Evolutionary conservation across 1,140 invertebrate genomes (phyloP).

Genomic region (Sinella curviseta): DNA sequence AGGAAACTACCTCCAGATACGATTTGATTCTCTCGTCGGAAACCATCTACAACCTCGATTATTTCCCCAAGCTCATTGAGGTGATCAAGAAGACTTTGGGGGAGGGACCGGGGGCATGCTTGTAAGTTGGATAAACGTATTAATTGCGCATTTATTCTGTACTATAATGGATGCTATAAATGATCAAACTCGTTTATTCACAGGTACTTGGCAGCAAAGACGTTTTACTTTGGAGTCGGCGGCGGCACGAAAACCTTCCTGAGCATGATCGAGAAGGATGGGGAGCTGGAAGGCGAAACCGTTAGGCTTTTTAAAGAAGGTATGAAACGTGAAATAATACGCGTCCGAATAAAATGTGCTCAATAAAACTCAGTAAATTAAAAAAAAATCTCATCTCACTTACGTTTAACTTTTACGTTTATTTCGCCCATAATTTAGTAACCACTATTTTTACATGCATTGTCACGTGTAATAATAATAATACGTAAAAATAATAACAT

Average conservation of each 20-base stretch:
- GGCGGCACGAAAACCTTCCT: constrained; percentile 63
- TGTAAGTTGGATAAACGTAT: constrained; percentile 53
- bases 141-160: constrained; percentile 24
- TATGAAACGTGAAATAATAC: background rate
- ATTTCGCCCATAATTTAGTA: no score
- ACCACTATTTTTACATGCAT: background rate
- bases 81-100: constrained; percentile 70
- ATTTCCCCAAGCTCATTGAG: constrained; percentile 72
- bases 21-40: constrained; percentile 85
- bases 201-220: constrained; percentile 77
- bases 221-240: constrained; percentile 86
- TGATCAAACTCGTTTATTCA: no score
- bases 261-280: background rate
- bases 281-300: background rate
- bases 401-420: no score
- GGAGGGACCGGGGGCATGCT: constrained; percentile 60
- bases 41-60: constrained; percentile 83
- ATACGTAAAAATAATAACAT: background rate
- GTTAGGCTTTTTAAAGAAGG: background rate
- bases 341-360: background rate
- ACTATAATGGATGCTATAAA: no score
- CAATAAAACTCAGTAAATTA: background rate
- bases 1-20: constrained; percentile 57
- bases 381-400: no score
- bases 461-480: background rate